Conservation (phyloP, 2,888 invertebrate species). For the Heteromyza rotundicornis region DNA sequence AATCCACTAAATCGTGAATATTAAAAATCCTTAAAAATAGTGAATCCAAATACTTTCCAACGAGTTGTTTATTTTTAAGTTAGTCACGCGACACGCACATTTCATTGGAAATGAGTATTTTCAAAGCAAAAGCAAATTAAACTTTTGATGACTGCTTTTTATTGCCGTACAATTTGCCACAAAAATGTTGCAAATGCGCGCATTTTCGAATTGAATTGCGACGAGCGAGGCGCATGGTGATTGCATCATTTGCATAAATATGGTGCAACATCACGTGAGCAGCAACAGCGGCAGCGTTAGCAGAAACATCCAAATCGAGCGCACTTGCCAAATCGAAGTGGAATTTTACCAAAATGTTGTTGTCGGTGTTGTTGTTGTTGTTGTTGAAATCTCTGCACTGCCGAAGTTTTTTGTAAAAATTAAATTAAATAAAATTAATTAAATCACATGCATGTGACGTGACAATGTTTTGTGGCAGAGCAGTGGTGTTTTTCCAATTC, state of each 20-base stretch:
- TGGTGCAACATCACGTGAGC: not conserved
- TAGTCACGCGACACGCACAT: too few relatives aligned
- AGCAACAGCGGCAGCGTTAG: not conserved
- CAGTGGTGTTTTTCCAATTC: not conserved
- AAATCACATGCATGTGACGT: slow-evolving; percentile 55
- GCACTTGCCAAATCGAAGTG: not conserved
- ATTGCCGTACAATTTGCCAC: not conserved
- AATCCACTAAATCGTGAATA: too few relatives aligned
- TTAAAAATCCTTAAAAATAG: too few relatives aligned
- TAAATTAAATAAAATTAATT: slow-evolving; percentile 47
- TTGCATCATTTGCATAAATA: slow-evolving; percentile 19
- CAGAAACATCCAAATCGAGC: too few relatives aligned
- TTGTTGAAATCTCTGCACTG: slow-evolving; percentile 5
- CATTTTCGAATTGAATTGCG: not conserved
- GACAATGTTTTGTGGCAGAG: slow-evolving; percentile 55
- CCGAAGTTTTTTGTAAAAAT: slow-evolving; percentile 18
- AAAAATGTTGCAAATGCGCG: not conserved
- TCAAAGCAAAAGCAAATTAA: not conserved
- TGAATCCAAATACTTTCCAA: too few relatives aligned
- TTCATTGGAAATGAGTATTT: too few relatives aligned
- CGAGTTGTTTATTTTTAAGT: too few relatives aligned
- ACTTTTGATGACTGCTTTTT: not conserved
- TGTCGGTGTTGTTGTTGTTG: slow-evolving; percentile 22
- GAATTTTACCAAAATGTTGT: slow-evolving; percentile 1
- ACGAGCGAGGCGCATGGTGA: not conserved